These are phyloP conservation scores for Pammene aurita DNA, from an alignment of 2,888 invertebrate species.

Conservation along the genomic window DNA sequence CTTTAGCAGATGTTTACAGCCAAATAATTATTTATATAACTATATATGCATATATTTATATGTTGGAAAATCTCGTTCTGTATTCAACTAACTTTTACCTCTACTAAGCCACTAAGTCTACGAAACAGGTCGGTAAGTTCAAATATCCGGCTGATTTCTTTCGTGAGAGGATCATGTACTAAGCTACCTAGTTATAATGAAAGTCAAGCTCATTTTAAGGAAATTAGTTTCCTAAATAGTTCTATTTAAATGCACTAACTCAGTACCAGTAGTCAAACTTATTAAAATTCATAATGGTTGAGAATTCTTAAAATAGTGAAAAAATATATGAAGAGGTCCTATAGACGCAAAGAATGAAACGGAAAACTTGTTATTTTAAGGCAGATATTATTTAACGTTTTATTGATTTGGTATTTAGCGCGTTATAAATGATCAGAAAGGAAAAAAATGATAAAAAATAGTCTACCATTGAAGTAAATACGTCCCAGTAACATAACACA, in stretches of 20 bases:
- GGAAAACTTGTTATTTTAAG: no score
- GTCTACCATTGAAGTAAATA: no score
- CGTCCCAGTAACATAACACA: no score
- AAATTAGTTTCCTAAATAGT: not conserved
- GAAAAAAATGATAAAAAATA: no score
- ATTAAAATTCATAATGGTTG: not conserved
- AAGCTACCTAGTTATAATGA: not conserved
- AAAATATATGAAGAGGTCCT: not conserved
- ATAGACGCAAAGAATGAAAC: not conserved
- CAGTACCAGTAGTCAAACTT: not conserved
- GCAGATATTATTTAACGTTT: no score
- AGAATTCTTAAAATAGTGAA: not conserved
- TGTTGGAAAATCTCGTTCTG: not conserved
- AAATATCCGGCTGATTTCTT: conserved; percentile 3
- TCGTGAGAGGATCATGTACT: not conserved
- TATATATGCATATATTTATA: no score
- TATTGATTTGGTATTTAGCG: no score
- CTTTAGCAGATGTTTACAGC: no score
- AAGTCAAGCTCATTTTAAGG: not conserved
- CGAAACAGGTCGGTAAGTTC: not conserved
- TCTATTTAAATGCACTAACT: not conserved
- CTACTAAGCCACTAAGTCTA: not conserved
- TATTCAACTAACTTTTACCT: not conserved
- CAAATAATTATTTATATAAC: no score
- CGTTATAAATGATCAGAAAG: no score